These are phyloP conservation scores for Diadegma fenestrale DNA, from an alignment of 2,888 invertebrate species.

Conservation along the genomic window DNA sequence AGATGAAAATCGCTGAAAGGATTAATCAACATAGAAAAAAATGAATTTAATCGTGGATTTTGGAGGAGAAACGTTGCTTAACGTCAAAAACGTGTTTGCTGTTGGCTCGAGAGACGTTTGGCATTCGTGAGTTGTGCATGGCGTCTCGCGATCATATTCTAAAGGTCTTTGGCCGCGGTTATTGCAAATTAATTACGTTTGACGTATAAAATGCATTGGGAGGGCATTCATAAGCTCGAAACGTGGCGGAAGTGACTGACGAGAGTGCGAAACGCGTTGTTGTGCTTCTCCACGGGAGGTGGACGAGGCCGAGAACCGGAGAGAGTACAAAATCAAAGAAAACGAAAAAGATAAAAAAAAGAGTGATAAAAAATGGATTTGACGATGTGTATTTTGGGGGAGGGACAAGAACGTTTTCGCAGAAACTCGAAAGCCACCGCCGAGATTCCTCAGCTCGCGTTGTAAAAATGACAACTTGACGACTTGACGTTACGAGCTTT, in stretches of 20 bases:
- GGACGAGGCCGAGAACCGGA: too few relatives aligned
- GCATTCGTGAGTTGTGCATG: not conserved
- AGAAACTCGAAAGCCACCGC: constrained; percentile 57
- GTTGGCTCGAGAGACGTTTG: not conserved
- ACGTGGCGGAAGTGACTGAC: constrained; percentile 31
- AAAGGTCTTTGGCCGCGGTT: constrained; percentile 13
- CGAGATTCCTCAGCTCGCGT: constrained; percentile 27
- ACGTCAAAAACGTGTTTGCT: not conserved
- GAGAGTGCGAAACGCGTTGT: constrained; percentile 38
- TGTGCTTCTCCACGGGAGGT: constrained; percentile 23
- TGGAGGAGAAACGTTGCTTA: not conserved
- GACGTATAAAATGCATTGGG: constrained; percentile 54
- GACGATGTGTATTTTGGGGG: constrained; percentile 33
- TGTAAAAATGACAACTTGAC: constrained; percentile 57
- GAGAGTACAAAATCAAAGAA: not conserved
- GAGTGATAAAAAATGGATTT: constrained; percentile 17
- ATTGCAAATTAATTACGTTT: constrained; percentile 52
- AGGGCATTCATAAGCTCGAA: constrained; percentile 12
- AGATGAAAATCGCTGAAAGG: too few relatives aligned
- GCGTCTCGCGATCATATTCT: not conserved
- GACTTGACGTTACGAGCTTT: constrained; percentile 36
- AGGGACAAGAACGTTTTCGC: constrained; percentile 55
- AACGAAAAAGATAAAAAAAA: constrained; percentile 15
- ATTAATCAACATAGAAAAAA: not conserved
- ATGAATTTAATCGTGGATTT: not conserved